A percentile compares a stretch with the other conserved stretches of the same genome.
These are phyloP conservation scores for Coccyzus lansbergi DNA, from an alignment of 2,797 vertebrate species.

Conservation along the genomic window DNA sequence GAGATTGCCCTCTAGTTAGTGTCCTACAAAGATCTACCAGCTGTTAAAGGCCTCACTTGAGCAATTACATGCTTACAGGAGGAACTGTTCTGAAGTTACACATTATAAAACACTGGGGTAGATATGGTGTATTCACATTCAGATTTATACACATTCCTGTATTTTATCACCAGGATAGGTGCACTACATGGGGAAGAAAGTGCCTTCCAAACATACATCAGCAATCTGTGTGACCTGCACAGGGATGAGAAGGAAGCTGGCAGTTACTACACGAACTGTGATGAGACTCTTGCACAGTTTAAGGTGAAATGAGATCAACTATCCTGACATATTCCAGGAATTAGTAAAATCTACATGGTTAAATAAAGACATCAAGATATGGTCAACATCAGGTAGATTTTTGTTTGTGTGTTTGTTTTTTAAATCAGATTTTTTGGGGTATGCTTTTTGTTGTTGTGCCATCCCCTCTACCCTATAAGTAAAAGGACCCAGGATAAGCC, in stretches of 20 bases:
- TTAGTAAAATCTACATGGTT: background rate
- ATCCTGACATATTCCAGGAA: background rate
- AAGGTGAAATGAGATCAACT: background rate
- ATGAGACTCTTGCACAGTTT: background rate
- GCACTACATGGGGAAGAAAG: too few species aligned
- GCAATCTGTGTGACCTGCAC: background rate
- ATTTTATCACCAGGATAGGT: too few species aligned
- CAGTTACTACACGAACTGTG: accelerated
- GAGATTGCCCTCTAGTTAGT: background rate
- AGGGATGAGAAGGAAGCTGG: background rate
- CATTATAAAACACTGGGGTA: background rate
- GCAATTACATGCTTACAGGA: background rate
- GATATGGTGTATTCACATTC: too few species aligned
- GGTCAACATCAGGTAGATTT: background rate
- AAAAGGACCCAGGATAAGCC: background rate
- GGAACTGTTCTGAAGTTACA: background rate
- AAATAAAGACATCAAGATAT: background rate
- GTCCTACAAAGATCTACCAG: background rate
- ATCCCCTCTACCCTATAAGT: background rate
- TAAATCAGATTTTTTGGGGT: background rate
- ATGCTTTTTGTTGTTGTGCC: too few species aligned
- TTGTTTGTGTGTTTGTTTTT: background rate
- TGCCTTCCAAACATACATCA: background rate
- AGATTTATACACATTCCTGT: too few species aligned
- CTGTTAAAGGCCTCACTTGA: background rate